Evolutionary conservation across 2,888 invertebrate species (phyloP).

Genomic region (Zygothrica quintamaculata): DNA sequence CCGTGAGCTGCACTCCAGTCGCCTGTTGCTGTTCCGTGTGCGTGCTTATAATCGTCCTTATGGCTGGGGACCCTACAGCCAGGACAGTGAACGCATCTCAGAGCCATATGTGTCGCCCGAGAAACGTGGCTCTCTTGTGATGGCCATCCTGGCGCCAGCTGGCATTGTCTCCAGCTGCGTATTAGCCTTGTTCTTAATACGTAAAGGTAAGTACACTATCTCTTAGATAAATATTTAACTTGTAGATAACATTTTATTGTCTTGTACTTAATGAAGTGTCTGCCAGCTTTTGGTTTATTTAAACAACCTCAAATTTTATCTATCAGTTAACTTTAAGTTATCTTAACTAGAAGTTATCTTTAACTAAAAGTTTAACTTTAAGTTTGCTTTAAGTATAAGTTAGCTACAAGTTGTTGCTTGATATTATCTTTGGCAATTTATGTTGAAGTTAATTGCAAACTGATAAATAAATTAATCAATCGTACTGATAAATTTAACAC

Average conservation of each 20-base stretch:
- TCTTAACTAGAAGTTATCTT: too few relatives aligned
- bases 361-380: neutral
- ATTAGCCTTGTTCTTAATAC: constrained; percentile 73
- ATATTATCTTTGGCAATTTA: too few relatives aligned
- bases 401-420: too few relatives aligned
- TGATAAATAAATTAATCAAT: too few relatives aligned
- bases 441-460: too few relatives aligned
- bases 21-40: constrained; percentile 90
- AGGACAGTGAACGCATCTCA: constrained; percentile 86
- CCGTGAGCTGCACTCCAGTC: constrained; percentile 86
- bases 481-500: too few relatives aligned
- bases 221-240: neutral
- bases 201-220: constrained; percentile 80
- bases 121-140: constrained; percentile 85
- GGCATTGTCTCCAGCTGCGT: constrained; percentile 84
- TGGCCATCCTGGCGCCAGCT: constrained; percentile 88
- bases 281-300: neutral
- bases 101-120: constrained; percentile 83
- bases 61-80: constrained; percentile 93
- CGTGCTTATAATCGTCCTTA: constrained; percentile 90
- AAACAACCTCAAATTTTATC: too few relatives aligned
- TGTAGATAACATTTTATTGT: too few relatives aligned
- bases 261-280: neutral
- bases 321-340: too few relatives aligned
- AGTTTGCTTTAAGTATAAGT: neutral